Conservation (phyloP, 2,888 invertebrate genomes). For the Pandemis corylana region DNA sequence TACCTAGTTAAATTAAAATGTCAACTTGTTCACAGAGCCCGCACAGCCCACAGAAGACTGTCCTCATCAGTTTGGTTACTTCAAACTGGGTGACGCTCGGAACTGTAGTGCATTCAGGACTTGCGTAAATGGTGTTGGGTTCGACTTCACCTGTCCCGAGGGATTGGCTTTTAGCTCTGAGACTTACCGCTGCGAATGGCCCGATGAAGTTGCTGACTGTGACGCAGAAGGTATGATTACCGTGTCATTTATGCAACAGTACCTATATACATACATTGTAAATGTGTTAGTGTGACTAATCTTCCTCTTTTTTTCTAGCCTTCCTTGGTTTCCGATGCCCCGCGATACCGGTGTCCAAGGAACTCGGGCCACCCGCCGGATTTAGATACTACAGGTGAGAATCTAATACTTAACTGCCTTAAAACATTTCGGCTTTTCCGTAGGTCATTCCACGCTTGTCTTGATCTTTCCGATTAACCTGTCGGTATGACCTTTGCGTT, state of each 20-base stretch:
- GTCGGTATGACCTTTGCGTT: slow-evolving; percentile 2
- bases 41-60: slow-evolving; percentile 91
- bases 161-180: slow-evolving; percentile 91
- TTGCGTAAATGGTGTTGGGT: slow-evolving; percentile 91
- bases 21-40: slow-evolving; percentile 82
- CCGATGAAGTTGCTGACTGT: slow-evolving; percentile 92
- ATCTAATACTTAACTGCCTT: slow-evolving; percentile 22
- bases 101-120: slow-evolving; percentile 93
- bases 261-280: not conserved
- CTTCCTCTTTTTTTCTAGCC: slow-evolving; percentile 73
- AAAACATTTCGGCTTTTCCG: slow-evolving; percentile 10
- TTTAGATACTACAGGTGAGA: slow-evolving; percentile 77
- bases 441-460: slow-evolving; percentile 1
- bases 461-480: slow-evolving; percentile 1
- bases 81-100: slow-evolving; percentile 85
- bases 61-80: slow-evolving; percentile 94
- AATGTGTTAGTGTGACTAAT: not conserved
- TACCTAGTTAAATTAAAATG: not conserved
- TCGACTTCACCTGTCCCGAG: slow-evolving; percentile 91
- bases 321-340: slow-evolving; percentile 93
- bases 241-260: not conserved
- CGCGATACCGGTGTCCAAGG: slow-evolving; percentile 74
- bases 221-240: slow-evolving; percentile 89
- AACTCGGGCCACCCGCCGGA: slow-evolving; percentile 75
- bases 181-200: slow-evolving; percentile 93